Evolutionary conservation across 2,888 invertebrate genomes (phyloP).

Genomic region (Luffia ferchaultella): DNA sequence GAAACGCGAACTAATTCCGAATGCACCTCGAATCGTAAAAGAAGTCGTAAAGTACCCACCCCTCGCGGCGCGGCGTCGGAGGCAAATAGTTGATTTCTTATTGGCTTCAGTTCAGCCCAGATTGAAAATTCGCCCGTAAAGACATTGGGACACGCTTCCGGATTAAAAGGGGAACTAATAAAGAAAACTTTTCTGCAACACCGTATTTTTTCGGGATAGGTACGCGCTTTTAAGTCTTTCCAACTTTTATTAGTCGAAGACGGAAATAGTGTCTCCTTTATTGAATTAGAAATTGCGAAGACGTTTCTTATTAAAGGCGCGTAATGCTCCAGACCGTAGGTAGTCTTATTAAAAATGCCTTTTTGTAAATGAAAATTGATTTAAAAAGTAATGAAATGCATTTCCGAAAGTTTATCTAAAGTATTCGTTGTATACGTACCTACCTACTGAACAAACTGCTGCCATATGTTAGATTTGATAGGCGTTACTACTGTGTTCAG

Average conservation of each 20-base stretch:
- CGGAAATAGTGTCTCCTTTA: conserved; percentile 34
- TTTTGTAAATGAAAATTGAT: too few species aligned
- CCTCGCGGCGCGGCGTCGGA: conserved; percentile 54
- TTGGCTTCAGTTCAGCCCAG: conserved; percentile 61
- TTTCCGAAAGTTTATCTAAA: too few species aligned
- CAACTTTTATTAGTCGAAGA: conserved; percentile 48
- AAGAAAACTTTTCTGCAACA: conserved; percentile 64
- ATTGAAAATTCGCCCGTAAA: conserved; percentile 66
- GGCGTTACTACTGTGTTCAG: too few species aligned
- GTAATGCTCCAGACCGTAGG: too few species aligned
- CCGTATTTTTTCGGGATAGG: conserved; percentile 57
- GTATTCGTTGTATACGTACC: too few species aligned
- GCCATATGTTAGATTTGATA: too few species aligned
- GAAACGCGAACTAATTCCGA: conserved; percentile 54
- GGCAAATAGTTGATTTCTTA: conserved; percentile 65
- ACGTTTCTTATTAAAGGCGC: too few species aligned
- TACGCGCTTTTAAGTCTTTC: conserved; percentile 49
- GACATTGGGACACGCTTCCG: conserved; percentile 62
- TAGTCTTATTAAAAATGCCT: too few species aligned
- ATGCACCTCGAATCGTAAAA: conserved; percentile 67
- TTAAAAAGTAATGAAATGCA: too few species aligned
- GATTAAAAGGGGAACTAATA: conserved; percentile 65
- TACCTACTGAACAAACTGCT: too few species aligned
- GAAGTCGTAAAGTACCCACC: conserved; percentile 63
- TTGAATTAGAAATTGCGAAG: too few species aligned